Evolutionary conservation across 2,888 invertebrate genomes (phyloP), one percentile per base, ranked within the genome.

Genomic region (Drosophila borborema): DNA sequence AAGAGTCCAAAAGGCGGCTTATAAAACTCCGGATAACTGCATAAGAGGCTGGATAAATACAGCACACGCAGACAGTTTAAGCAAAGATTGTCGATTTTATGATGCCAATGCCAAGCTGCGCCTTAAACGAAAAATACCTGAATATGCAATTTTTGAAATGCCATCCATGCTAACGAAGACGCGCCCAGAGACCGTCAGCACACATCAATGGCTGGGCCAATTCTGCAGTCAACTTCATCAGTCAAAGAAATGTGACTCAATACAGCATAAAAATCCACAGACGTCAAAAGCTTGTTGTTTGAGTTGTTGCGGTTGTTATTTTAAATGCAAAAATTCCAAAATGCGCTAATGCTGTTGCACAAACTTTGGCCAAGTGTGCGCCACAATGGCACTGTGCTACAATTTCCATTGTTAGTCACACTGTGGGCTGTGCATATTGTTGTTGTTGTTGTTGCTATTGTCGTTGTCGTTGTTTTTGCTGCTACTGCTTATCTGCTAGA

Each of bases 171-270:
- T 73, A 69, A 80, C 58, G 82, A 74, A 89, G 85, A 84, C 85
- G 84, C 87, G 66, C 84, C 89, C 89, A 83, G 61, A 83, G 81
- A 76, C 78, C 76, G 72, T 72, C 89, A 86, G 63, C 66, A 76
- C 58, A 40, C 67, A 80, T 80, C 72, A 63, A 61, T 63, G 45
- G 65, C 74, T 64, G 71, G 34, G 48, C 65, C 60, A 46, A 62
- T 62, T 64, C 76, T 72, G 74, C 5, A 48, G 70, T 67, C 65
- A 80, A 60, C 23, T 54, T 58, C 48, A 66, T 74, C 71, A 60
- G 77, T 64, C 77, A 72, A 72, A 77, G 70, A 80, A 88, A 88
- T 78, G 77, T 77, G 70, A 77, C 72, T 74, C 82, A 80, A 77
- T 74, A 59, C 69, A 55, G 59, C 18, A 41, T 56, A 18, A 61